Conservation (phyloP, 2,888 invertebrate genomes). For the Drosophila bunnanda region DNA sequence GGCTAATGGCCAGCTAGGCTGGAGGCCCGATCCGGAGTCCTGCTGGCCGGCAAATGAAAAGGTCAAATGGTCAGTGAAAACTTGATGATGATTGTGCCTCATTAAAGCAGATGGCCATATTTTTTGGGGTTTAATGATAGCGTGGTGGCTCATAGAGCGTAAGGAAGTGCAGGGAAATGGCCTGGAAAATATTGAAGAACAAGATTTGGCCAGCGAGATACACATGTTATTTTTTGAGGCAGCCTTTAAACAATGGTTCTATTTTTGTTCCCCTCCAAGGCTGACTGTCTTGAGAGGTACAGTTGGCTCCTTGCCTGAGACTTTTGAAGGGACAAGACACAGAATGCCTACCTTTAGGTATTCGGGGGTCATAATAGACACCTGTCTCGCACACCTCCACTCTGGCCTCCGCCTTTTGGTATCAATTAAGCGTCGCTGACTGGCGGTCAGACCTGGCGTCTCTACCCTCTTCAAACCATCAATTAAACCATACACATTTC, state of each 20-base stretch:
- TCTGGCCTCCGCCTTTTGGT: constrained; percentile 18
- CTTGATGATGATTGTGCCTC: constrained; percentile 43
- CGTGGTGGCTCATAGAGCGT: constrained; percentile 23
- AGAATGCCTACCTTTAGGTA: constrained; percentile 3
- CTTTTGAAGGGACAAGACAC: background rate
- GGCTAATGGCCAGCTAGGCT: constrained; percentile 55
- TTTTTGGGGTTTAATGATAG: constrained; percentile 36
- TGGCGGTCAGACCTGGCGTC: constrained; percentile 21
- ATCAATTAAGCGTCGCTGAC: constrained; percentile 50
- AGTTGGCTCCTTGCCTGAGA: background rate
- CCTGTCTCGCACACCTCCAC: constrained; percentile 34
- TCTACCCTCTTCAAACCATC: constrained; percentile 74
- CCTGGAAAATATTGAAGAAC: constrained; percentile 28
- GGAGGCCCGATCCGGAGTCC: constrained; percentile 38
- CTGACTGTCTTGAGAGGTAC: background rate
- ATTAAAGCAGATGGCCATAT: constrained; percentile 46
- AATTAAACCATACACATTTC: constrained; percentile 55
- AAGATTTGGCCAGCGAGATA: constrained; percentile 16
- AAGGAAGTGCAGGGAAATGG: constrained; percentile 23
- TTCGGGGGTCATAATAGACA: constrained; percentile 29
- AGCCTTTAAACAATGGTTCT: background rate
- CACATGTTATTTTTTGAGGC: background rate
- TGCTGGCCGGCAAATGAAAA: constrained; percentile 45
- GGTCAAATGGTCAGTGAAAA: constrained; percentile 65
- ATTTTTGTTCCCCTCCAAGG: background rate